phyloP scores from a whole-genome alignment of 2,888 invertebrate genomes.

The Noctua janthina region DNA sequence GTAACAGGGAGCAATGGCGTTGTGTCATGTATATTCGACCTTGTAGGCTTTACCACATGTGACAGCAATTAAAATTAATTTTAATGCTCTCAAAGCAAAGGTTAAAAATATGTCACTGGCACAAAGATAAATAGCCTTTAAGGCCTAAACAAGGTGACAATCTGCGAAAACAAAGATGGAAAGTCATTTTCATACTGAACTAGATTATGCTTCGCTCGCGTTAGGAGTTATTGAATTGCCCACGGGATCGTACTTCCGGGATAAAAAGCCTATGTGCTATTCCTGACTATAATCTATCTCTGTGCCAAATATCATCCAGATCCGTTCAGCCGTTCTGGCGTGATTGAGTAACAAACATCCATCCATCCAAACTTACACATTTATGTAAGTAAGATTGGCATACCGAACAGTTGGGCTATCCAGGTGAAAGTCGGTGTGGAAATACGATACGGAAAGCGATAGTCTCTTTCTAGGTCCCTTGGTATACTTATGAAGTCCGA shows the following conservation, averaged over 20 bases:
- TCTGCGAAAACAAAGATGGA: not conserved
- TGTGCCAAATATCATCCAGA: too few species aligned
- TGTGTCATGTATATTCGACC: not conserved
- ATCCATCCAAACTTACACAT: not conserved
- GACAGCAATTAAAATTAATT: not conserved
- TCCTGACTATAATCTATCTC: too few species aligned
- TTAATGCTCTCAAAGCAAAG: not conserved
- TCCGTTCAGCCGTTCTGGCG: too few species aligned
- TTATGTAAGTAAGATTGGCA: not conserved
- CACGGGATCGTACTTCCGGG: not conserved
- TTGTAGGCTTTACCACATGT: not conserved
- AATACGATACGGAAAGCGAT: not conserved
- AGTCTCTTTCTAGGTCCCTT: not conserved
- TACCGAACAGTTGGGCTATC: not conserved
- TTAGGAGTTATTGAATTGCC: not conserved
- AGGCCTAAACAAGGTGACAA: not conserved
- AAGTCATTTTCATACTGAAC: not conserved
- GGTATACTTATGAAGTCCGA: not conserved
- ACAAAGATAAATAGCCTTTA: not conserved
- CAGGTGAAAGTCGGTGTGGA: not conserved
- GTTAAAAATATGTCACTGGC: not conserved
- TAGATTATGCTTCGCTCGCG: not conserved
- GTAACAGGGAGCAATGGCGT: not conserved
- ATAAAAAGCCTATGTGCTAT: too few species aligned
- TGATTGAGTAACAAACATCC: too few species aligned